Percentiles rank a stretch among this genome's conserved stretches.
Conservation (phyloP, 2,113 vertebrate species). For the Thomomys bottae region DNA sequence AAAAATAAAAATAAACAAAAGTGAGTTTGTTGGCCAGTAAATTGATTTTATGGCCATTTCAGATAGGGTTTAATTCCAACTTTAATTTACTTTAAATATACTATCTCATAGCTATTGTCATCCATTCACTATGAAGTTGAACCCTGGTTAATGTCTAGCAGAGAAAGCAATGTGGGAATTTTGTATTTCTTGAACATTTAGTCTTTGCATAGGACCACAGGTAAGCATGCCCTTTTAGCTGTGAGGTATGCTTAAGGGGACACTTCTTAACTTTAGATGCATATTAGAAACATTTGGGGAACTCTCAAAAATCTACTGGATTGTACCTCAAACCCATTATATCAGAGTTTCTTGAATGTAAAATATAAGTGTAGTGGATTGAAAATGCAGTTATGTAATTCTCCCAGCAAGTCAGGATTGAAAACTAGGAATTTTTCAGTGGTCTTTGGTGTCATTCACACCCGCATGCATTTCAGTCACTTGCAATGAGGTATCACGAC, state of each 20-base stretch:
- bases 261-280: not conserved
- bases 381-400: not conserved
- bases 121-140: slow-evolving; percentile 4
- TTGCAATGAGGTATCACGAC: not conserved
- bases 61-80: slow-evolving; percentile 12
- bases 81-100: slow-evolving; percentile 33
- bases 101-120: not conserved
- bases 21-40: not conserved
- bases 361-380: not conserved
- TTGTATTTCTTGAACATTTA: slow-evolving; percentile 26
- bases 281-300: not conserved
- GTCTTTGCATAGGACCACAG: not conserved
- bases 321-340: not conserved
- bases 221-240: slow-evolving; percentile 1
- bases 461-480: not conserved
- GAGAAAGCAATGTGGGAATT: not conserved
- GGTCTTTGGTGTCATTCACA: not conserved
- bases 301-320: not conserved
- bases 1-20: not conserved
- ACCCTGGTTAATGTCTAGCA: not conserved
- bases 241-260: not conserved
- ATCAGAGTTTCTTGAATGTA: not conserved
- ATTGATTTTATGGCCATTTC: not conserved
- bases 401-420: not conserved
- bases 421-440: not conserved